Conservation (phyloP, 2,888 invertebrate genomes). For the Campoplex nolae region DNA sequence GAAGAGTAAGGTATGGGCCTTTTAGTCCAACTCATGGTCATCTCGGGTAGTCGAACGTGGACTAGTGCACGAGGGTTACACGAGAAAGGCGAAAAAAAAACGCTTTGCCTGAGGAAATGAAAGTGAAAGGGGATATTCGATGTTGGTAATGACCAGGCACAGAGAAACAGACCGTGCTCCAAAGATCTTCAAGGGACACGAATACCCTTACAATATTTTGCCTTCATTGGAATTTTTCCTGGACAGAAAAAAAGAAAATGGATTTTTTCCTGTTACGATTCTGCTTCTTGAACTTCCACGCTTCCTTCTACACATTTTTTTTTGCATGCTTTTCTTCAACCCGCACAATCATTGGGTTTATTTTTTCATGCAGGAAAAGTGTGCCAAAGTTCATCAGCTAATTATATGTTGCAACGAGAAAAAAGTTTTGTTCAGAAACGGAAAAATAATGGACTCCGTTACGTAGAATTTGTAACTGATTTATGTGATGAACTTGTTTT, state of each 20-base stretch:
- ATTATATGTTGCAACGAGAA: neutral
- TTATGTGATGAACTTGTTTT: neutral
- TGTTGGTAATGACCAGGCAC: constrained; percentile 6
- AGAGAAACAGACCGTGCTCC: neutral
- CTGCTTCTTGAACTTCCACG: neutral
- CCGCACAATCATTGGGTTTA: neutral
- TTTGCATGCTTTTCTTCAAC: neutral
- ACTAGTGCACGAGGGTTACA: constrained; percentile 46
- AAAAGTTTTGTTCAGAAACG: neutral
- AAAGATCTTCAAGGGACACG: constrained; percentile 32
- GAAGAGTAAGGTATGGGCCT: constrained; percentile 43
- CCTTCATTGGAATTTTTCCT: neutral
- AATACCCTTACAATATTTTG: neutral
- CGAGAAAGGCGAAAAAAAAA: constrained; percentile 55
- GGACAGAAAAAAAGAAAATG: too few relatives aligned
- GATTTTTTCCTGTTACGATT: neutral
- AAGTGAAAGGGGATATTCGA: constrained; percentile 66
- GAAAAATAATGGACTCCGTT: neutral
- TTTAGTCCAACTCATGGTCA: constrained; percentile 59
- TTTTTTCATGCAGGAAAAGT: neutral
- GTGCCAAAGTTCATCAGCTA: neutral
- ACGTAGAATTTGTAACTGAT: neutral
- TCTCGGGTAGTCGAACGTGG: constrained; percentile 23
- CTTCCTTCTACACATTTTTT: neutral
- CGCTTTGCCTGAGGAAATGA: constrained; percentile 61